These are phyloP conservation scores for Ormyrus nitidulus DNA, from an alignment of 2,888 invertebrate species.

Conservation along the genomic window DNA sequence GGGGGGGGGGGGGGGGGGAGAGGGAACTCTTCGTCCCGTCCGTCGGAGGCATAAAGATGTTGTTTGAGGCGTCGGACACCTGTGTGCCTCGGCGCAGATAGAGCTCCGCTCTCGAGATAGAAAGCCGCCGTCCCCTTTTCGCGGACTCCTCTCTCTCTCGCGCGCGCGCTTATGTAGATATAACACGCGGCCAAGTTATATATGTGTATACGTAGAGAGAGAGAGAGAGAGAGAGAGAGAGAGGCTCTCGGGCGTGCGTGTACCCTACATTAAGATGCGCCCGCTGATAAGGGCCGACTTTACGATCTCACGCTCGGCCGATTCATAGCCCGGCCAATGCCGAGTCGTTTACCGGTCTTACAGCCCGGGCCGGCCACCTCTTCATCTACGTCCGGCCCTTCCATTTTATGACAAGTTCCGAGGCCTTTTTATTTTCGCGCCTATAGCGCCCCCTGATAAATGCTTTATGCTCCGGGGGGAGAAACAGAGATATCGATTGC, in stretches of 20 bases:
- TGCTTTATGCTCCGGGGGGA: slow-evolving; percentile 20
- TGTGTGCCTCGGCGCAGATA: slow-evolving; percentile 61
- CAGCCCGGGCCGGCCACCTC: slow-evolving; percentile 51
- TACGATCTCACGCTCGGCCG: slow-evolving; percentile 74
- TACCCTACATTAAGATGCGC: slow-evolving; percentile 73
- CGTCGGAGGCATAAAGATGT: slow-evolving; percentile 66
- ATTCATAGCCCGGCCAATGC: slow-evolving; percentile 72
- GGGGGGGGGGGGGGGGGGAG: neutral
- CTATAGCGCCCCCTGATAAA: slow-evolving; percentile 44
- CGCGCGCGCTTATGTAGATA: slow-evolving; percentile 65
- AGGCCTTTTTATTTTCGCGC: slow-evolving; percentile 55
- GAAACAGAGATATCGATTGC: slow-evolving; percentile 38
- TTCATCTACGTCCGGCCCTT: slow-evolving; percentile 51
- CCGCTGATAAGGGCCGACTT: slow-evolving; percentile 73
- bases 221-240: too few species aligned
- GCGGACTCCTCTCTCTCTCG: slow-evolving; percentile 34
- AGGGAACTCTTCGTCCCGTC: neutral
- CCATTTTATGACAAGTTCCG: slow-evolving; percentile 57
- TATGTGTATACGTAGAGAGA: neutral
- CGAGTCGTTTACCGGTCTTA: slow-evolving; percentile 69
- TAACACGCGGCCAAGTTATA: slow-evolving; percentile 44
- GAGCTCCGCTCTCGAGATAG: slow-evolving; percentile 1
- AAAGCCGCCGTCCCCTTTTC: slow-evolving; percentile 16
- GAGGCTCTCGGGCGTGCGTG: slow-evolving; percentile 49
- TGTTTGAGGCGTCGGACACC: slow-evolving; percentile 73